Conservation (phyloP, 2,888 invertebrate genomes). For the Lymantria monacha region DNA sequence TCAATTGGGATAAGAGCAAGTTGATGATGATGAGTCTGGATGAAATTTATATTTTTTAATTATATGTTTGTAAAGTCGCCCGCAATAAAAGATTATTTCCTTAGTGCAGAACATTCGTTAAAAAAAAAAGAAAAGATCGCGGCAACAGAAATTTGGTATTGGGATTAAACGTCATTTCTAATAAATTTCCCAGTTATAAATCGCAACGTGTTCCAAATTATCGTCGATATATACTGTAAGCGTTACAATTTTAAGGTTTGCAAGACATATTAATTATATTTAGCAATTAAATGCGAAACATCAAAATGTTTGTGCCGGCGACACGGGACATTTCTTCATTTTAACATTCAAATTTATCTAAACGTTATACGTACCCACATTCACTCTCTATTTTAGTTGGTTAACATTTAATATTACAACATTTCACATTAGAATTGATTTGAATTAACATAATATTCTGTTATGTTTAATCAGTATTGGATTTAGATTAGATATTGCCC, state of each 20-base stretch:
- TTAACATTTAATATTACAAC: conserved; percentile 42
- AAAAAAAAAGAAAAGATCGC: no score
- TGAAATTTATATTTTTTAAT: no score
- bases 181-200: conserved; percentile 12
- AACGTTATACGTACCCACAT: conserved; percentile 44
- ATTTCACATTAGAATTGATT: conserved; percentile 29
- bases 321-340: conserved; percentile 67
- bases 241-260: conserved; percentile 48
- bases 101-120: no score
- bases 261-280: conserved; percentile 72
- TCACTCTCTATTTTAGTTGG: conserved; percentile 59
- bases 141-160: no score
- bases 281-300: conserved; percentile 71
- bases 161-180: no score
- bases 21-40: no score
- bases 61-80: no score
- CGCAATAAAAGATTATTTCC: no score
- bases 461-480: conserved; percentile 11
- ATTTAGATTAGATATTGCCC: no score
- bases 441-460: conserved; percentile 14
- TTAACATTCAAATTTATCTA: conserved; percentile 59
- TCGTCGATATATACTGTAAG: conserved; percentile 50
- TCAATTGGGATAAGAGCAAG: no score
- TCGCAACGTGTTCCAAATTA: conserved; percentile 36
- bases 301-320: conserved; percentile 67